These are phyloP conservation scores for Capromys pilorides DNA, from an alignment of 2,797 vertebrate species.

Conservation along the genomic window DNA sequence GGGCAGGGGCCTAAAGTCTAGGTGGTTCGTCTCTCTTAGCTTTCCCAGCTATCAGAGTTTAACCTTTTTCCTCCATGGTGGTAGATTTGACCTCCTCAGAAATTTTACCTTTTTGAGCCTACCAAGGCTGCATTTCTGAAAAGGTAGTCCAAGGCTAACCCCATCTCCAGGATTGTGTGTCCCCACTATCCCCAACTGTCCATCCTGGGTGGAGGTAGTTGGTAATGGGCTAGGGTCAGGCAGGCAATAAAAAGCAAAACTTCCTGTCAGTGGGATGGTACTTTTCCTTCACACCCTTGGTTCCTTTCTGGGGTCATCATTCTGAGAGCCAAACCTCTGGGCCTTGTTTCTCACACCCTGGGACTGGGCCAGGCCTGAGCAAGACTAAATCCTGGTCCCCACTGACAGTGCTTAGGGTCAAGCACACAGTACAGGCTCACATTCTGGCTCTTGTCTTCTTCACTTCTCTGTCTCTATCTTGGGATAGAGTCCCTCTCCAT, in stretches of 20 bases:
- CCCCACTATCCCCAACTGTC: not conserved
- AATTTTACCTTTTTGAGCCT: not conserved
- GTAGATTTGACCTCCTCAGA: not conserved
- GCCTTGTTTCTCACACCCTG: constrained; percentile 77
- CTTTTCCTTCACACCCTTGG: constrained; percentile 63
- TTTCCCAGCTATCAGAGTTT: constrained; percentile 18
- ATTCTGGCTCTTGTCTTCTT: constrained; percentile 42
- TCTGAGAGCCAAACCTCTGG: constrained; percentile 72
- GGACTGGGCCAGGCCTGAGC: constrained; percentile 68
- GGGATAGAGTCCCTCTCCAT: not conserved
- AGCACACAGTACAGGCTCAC: not conserved
- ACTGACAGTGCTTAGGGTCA: constrained; percentile 25
- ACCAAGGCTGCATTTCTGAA: not conserved
- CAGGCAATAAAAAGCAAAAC: constrained; percentile 28
- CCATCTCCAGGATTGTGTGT: not conserved
- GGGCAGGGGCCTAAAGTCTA: not conserved
- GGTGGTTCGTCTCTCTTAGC: not conserved
- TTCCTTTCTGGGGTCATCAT: constrained; percentile 56
- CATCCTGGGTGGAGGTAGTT: not conserved
- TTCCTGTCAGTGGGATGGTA: constrained; percentile 64
- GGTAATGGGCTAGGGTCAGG: not conserved
- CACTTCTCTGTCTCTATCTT: constrained; percentile 57
- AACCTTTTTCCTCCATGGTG: not conserved
- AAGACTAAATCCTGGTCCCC: constrained; percentile 38
- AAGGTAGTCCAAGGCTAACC: not conserved